phyloP scores from a whole-genome alignment of 2,797 vertebrate species.

The Helostoma temminkii region DNA sequence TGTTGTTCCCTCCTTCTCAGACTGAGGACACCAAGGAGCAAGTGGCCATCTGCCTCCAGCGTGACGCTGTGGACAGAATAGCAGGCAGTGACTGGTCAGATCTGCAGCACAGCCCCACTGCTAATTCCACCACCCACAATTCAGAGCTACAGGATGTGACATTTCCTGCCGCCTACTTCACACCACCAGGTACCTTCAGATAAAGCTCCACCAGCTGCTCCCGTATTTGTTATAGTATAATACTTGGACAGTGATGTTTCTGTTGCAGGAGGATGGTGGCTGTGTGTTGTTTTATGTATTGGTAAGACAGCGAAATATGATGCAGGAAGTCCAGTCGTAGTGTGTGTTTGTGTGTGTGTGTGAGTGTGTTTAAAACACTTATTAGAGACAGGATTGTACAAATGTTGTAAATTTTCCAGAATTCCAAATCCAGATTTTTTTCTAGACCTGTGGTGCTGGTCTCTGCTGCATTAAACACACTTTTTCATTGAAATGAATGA shows the following conservation, averaged over 20 bases:
- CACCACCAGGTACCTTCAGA: slow-evolving; percentile 64
- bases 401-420: no score
- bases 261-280: neutral
- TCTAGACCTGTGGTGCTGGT: no score
- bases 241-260: neutral
- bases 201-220: slow-evolving; percentile 1
- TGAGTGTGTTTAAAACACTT: no score
- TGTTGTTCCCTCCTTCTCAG: slow-evolving; percentile 46
- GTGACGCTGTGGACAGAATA: slow-evolving; percentile 60
- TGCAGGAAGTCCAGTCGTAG: no score
- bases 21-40: slow-evolving; percentile 78
- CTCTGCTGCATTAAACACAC: no score
- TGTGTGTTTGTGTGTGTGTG: no score
- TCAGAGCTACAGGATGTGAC: slow-evolving; percentile 65
- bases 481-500: no score
- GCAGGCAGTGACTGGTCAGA: slow-evolving; percentile 57
- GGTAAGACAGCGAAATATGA: no score
- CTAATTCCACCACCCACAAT: slow-evolving; percentile 69
- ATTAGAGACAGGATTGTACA: no score
- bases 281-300: no score
- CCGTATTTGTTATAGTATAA: slow-evolving; percentile 10
- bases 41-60: slow-evolving; percentile 72
- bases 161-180: slow-evolving; percentile 57
- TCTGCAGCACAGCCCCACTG: slow-evolving; percentile 51
- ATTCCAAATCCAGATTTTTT: no score